Conservation (phyloP, 2,888 invertebrate species). For the Allophyes oxyacanthae region DNA sequence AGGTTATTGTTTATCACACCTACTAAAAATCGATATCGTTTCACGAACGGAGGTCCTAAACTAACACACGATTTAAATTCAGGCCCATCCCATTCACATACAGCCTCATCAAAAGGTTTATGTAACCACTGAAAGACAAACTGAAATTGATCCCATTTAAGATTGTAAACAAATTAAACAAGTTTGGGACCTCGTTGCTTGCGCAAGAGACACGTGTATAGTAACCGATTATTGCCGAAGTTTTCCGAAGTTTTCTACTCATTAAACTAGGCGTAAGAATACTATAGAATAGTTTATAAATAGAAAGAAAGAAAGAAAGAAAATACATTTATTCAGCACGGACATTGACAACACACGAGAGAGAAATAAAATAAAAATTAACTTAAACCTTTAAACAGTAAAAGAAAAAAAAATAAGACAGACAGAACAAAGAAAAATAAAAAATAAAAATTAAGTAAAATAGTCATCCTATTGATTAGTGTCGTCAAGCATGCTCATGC, state of each 20-base stretch:
- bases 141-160: constrained; percentile 15
- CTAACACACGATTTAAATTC: constrained; percentile 43
- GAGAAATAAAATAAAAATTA: too few relatives aligned
- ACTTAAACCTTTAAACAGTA: too few relatives aligned
- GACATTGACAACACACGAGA: too few relatives aligned
- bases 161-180: constrained; percentile 4
- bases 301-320: too few relatives aligned
- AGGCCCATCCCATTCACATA: constrained; percentile 4
- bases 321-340: too few relatives aligned
- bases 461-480: too few relatives aligned
- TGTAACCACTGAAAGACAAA: constrained; percentile 24
- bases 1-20: too few relatives aligned
- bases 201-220: background rate
- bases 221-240: constrained; percentile 10
- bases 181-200: constrained; percentile 4
- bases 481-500: too few relatives aligned
- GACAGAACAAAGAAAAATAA: too few relatives aligned
- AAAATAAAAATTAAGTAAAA: too few relatives aligned
- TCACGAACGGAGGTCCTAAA: constrained; percentile 32
- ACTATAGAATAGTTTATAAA: too few relatives aligned
- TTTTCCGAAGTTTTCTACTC: background rate
- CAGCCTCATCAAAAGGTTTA: constrained; percentile 11
- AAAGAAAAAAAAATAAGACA: too few relatives aligned
- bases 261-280: background rate
- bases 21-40: background rate